Evolutionary conservation across 2,888 invertebrate genomes (phyloP), one percentile per base, ranked within the genome.

Genomic region (Megamerina dolium): DNA sequence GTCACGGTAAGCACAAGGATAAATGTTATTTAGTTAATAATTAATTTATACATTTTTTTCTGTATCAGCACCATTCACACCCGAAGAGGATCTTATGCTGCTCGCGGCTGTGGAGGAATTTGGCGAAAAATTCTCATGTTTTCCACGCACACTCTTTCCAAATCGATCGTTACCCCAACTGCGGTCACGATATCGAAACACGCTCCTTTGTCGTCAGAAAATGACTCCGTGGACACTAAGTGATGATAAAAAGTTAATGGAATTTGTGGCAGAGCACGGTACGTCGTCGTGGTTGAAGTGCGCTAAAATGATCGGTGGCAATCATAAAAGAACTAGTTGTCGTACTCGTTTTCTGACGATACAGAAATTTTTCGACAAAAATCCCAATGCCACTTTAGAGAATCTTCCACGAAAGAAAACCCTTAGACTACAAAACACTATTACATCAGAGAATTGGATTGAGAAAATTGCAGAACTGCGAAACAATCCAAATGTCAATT

Each of bases 61-160:
- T 13, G 5, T 45, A 46, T 18, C n/a, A 70, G 70, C 41, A 5
- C 54, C 55, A 49, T 87, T 87, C 59, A 74, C 80, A 0, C 65
- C 73, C 2, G 79, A 78, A 43, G 87, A 87, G 66, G 85, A 86
- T 63, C 64, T 78, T 9, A 73, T 80, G 2, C 68, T 87, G 17
- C 59, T 80, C n/a, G 74, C 80, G 8, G 79, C 80, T 45, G 72
- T 79, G 0, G 68, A 76, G 32, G 76, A 78, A 51, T 82, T 78
- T 64, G 84, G 84, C 0, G 60, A 61, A 1, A 75, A 82, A 56
- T 85, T 78, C 56, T 56, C 59, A 12, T 76, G 73, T 53, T 77
- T 78, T 55, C 77, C 82, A 17, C 62, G 74, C 0, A 62, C 73
- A 9, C 74, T 77, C 41, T 72, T 87, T 48, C 80, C 81, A 0